These are phyloP conservation scores for Plusia festucae DNA, from an alignment of 2,888 invertebrate genomes.

Conservation along the genomic window DNA sequence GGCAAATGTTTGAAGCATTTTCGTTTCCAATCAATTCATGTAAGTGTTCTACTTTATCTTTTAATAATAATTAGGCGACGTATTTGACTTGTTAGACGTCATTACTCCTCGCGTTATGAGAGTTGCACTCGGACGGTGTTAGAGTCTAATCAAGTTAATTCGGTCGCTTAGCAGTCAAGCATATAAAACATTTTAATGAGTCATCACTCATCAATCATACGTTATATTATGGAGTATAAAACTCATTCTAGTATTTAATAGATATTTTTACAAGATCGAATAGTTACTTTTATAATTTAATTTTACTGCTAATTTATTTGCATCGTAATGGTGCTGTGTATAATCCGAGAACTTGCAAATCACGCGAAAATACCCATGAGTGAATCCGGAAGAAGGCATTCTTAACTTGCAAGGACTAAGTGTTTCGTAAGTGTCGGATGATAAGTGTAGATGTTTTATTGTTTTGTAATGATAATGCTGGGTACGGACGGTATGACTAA, in stretches of 20 bases:
- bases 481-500: conserved; percentile 21
- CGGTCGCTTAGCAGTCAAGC: conserved; percentile 27
- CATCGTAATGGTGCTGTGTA: conserved; percentile 32
- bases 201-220: conserved; percentile 45
- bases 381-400: conserved; percentile 57
- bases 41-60: conserved; percentile 79
- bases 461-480: conserved; percentile 54
- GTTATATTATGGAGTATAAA: conserved; percentile 27
- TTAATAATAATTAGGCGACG: conserved; percentile 73
- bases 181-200: conserved; percentile 39
- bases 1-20: conserved; percentile 78
- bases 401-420: conserved; percentile 50
- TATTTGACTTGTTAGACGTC: conserved; percentile 55
- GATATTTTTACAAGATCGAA: conserved; percentile 19
- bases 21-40: conserved; percentile 77
- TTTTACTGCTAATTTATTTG: conserved; percentile 28
- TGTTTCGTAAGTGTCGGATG: conserved; percentile 36
- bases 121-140: conserved; percentile 29
- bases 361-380: conserved; percentile 42
- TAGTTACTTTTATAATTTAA: conserved; percentile 28
- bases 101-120: conserved; percentile 39
- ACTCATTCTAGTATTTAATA: conserved; percentile 20
- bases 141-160: conserved; percentile 47
- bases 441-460: conserved; percentile 56
- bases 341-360: conserved; percentile 45